These are phyloP conservation scores for Rousettus madagascariensis DNA, from an alignment of 2,797 vertebrate genomes.

Conservation along the genomic window DNA sequence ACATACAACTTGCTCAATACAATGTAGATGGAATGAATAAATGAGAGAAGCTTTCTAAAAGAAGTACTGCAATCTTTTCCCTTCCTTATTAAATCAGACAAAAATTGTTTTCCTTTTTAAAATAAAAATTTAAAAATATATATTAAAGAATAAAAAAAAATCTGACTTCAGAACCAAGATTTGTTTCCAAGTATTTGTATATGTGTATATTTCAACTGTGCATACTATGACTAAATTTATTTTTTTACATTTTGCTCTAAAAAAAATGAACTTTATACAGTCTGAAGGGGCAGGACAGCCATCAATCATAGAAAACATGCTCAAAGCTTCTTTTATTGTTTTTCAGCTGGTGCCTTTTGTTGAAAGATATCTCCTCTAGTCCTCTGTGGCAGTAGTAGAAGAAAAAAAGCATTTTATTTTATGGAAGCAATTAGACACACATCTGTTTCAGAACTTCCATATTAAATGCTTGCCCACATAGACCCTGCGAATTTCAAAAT, in stretches of 20 bases:
- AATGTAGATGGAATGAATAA: neutral
- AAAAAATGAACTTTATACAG: slow-evolving; percentile 73
- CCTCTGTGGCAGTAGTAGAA: slow-evolving; percentile 52
- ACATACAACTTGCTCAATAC: neutral
- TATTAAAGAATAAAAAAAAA: neutral
- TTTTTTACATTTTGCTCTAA: slow-evolving; percentile 73
- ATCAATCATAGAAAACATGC: slow-evolving; percentile 71
- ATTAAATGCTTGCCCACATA: slow-evolving; percentile 18
- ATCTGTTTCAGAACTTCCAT: slow-evolving; percentile 29
- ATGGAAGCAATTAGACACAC: slow-evolving; percentile 58
- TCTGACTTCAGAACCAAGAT: neutral
- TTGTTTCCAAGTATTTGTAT: slow-evolving; percentile 30
- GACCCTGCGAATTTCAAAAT: neutral
- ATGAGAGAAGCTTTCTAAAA: neutral
- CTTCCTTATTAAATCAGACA: neutral
- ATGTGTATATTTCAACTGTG: slow-evolving; percentile 52
- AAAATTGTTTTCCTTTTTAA: neutral
- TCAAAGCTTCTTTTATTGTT: slow-evolving; percentile 81
- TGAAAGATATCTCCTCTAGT: slow-evolving; percentile 75
- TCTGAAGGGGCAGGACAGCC: slow-evolving; percentile 60
- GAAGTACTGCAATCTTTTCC: neutral
- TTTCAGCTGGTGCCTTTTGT: slow-evolving; percentile 79
- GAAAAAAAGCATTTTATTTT: slow-evolving; percentile 73
- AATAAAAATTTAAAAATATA: neutral
- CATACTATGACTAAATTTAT: slow-evolving; percentile 38